Conservation (phyloP, 2,888 invertebrate genomes). For the Beris morrisii region DNA sequence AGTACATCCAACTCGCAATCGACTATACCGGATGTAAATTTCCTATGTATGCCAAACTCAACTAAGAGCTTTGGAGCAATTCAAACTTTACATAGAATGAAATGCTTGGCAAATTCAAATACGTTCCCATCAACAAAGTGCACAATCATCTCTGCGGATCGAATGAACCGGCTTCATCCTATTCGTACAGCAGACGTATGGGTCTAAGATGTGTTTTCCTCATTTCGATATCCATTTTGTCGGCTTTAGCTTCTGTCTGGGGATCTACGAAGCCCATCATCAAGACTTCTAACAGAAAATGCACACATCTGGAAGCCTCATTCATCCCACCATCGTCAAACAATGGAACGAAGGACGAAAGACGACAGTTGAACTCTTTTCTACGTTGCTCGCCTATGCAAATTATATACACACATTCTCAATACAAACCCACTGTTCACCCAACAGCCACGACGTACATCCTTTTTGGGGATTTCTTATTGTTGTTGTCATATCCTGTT, state of each 20-base stretch:
- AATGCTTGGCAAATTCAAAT: slow-evolving; percentile 6
- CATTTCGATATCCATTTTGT: slow-evolving; percentile 22
- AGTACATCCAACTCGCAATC: no score
- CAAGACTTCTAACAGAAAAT: neutral
- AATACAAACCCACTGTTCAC: no score
- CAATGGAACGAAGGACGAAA: slow-evolving; percentile 1
- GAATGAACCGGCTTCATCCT: neutral
- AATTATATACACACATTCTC: no score
- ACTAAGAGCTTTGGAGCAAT: no score
- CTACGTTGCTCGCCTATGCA: neutral
- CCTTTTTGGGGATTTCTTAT: no score
- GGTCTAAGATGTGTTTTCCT: slow-evolving; percentile 7
- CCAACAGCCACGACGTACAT: no score
- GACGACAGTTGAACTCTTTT: slow-evolving; percentile 15
- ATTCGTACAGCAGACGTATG: neutral
- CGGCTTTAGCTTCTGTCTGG: slow-evolving; percentile 1
- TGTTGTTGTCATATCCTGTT: no score
- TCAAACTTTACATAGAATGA: no score
- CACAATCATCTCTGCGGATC: neutral
- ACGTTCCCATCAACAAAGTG: slow-evolving; percentile 13
- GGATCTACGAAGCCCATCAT: slow-evolving; percentile 6
- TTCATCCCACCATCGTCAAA: neutral
- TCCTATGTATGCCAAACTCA: no score
- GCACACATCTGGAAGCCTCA: neutral
- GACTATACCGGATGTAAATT: no score